These are phyloP conservation scores for Pelochelys cantorii DNA, from an alignment of 2,797 vertebrate genomes.

Conservation along the genomic window DNA sequence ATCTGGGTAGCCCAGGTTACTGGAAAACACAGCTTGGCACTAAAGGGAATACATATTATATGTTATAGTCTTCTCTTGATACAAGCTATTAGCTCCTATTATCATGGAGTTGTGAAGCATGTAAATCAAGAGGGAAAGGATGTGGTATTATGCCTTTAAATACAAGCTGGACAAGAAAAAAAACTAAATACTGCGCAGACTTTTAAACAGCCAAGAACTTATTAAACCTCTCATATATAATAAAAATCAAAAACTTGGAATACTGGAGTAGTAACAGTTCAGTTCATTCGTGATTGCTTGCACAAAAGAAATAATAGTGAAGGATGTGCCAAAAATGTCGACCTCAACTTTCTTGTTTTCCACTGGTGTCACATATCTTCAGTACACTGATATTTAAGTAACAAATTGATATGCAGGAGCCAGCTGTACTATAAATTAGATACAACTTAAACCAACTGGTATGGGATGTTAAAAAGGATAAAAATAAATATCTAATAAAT, in stretches of 20 bases:
- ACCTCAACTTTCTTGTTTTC: slow-evolving; percentile 49
- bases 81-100: slow-evolving; percentile 2
- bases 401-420: slow-evolving; percentile 35
- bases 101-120: background rate
- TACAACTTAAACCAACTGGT: slow-evolving; percentile 33
- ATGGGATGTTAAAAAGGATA: background rate
- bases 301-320: background rate
- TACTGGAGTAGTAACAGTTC: background rate
- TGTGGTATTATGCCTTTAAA: background rate
- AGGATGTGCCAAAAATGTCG: slow-evolving; percentile 50
- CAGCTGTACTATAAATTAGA: slow-evolving; percentile 42
- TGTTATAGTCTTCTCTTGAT: background rate
- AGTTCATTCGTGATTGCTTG: slow-evolving; percentile 5
- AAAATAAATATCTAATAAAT: background rate
- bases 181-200: background rate
- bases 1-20: background rate
- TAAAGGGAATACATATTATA: background rate
- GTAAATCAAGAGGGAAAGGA: background rate
- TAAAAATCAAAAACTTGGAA: background rate
- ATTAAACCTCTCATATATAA: slow-evolving; percentile 10
- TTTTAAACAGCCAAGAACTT: background rate
- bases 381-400: slow-evolving; percentile 47
- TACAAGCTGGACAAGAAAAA: background rate
- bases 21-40: background rate
- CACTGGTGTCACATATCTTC: slow-evolving; percentile 60